These are phyloP conservation scores for Tortricodes alternella DNA, from an alignment of 2,888 invertebrate genomes.

Conservation along the genomic window DNA sequence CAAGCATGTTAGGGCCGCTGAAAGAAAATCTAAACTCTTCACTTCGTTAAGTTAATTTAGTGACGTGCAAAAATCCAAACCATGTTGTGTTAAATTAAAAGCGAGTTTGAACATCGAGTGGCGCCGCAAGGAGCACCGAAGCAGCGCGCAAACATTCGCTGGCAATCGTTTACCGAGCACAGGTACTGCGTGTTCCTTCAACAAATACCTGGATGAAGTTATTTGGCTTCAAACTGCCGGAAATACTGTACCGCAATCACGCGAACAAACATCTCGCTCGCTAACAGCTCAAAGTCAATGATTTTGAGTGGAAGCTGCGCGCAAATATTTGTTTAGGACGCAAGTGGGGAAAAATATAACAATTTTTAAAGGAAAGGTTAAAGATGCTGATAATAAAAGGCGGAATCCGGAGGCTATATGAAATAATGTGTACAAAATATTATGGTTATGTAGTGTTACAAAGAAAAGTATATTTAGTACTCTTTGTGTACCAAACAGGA, in stretches of 20 bases:
- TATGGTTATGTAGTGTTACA: neutral
- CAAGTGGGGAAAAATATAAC: constrained; percentile 40
- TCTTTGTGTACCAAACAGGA: constrained; percentile 20
- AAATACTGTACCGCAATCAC: constrained; percentile 50
- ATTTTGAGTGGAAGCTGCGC: constrained; percentile 44
- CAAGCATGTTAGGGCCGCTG: neutral
- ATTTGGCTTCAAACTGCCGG: constrained; percentile 42
- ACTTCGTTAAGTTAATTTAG: neutral
- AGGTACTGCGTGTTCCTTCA: neutral
- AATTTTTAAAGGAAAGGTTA: constrained; percentile 31
- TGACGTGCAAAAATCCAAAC: neutral
- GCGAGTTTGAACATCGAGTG: neutral
- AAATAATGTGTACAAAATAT: constrained; percentile 2
- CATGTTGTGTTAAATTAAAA: neutral
- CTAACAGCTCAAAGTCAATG: constrained; percentile 45
- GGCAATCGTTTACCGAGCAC: neutral
- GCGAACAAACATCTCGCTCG: constrained; percentile 51
- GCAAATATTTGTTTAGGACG: constrained; percentile 51
- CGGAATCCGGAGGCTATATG: constrained; percentile 20
- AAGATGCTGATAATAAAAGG: constrained; percentile 21
- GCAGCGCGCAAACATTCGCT: neutral
- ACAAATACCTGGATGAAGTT: constrained; percentile 38
- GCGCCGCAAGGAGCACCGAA: neutral
- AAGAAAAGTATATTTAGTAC: constrained; percentile 10
- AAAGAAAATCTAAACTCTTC: neutral